Percentiles rank a stretch among this genome's conserved stretches.
These are phyloP conservation scores for Alectura lathami DNA, from an alignment of 2,113 vertebrate genomes.

Conservation along the genomic window DNA sequence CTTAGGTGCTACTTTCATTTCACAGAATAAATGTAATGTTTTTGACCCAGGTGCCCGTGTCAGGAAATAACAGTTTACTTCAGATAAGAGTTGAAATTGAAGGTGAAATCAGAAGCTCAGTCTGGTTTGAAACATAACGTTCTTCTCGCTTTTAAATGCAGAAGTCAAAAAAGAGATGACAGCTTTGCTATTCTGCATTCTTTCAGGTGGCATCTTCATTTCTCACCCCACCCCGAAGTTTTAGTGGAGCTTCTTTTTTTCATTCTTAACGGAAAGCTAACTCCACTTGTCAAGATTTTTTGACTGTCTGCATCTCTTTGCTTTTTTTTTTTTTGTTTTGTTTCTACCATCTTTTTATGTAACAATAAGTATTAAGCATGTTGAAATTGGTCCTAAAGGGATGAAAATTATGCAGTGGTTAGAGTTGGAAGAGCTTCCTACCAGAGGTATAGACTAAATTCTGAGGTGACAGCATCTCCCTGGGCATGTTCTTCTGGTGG, in stretches of 20 bases:
- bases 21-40: background rate
- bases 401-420: background rate
- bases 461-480: background rate
- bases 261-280: background rate
- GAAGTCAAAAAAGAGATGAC: background rate
- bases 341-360: background rate
- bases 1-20: background rate
- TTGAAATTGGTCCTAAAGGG: background rate
- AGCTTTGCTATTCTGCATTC: background rate
- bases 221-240: background rate
- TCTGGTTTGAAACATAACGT: background rate
- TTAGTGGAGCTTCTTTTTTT: background rate
- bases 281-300: background rate
- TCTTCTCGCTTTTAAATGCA: background rate
- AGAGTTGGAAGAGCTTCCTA: background rate
- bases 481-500: background rate
- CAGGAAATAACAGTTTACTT: background rate
- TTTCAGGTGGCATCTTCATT: background rate
- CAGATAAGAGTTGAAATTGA: background rate
- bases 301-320: background rate
- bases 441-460: background rate
- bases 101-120: background rate
- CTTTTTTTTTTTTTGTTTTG: conserved; percentile 3
- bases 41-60: background rate
- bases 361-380: background rate